A percentile compares a stretch with the other conserved stretches of the same genome.
phyloP scores from a whole-genome alignment of 2,113 vertebrate genomes.

The Procavia capensis region DNA sequence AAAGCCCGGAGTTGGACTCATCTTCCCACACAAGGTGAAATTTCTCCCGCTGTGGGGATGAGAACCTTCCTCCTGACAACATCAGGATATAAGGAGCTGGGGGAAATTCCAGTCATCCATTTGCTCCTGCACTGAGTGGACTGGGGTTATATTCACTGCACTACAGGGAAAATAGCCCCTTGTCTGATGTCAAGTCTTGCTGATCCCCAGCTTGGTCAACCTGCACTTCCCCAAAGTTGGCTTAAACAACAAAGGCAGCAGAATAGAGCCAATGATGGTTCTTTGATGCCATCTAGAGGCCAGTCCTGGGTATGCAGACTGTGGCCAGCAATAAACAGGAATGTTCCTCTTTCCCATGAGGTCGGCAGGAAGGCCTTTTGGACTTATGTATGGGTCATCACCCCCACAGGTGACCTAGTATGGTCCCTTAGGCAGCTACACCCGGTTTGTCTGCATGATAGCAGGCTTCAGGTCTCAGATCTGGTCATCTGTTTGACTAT shows the following conservation, averaged over 20 bases:
- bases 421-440: not conserved
- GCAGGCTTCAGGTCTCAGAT: not conserved
- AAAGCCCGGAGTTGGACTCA: not conserved
- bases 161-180: not conserved
- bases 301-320: not conserved
- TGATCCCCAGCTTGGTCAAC: not conserved
- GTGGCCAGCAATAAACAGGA: not conserved
- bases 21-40: not conserved
- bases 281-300: not conserved
- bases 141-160: constrained; percentile 3
- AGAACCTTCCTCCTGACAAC: not conserved
- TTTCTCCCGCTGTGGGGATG: not conserved
- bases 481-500: not conserved
- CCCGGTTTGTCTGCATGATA: fast-evolving
- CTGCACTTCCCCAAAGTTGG: not conserved
- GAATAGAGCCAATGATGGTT: not conserved
- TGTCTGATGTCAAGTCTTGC: not conserved
- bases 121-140: not conserved
- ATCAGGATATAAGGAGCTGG: not conserved
- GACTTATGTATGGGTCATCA: not conserved
- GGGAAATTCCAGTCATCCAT: not conserved
- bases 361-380: not conserved
- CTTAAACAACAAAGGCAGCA: not conserved
- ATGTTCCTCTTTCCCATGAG: not conserved
- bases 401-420: not conserved